Percentiles rank a stretch among this genome's conserved stretches.
These are phyloP conservation scores for Perizoma affinitatum DNA, from an alignment of 2,888 invertebrate genomes.

Conservation along the genomic window DNA sequence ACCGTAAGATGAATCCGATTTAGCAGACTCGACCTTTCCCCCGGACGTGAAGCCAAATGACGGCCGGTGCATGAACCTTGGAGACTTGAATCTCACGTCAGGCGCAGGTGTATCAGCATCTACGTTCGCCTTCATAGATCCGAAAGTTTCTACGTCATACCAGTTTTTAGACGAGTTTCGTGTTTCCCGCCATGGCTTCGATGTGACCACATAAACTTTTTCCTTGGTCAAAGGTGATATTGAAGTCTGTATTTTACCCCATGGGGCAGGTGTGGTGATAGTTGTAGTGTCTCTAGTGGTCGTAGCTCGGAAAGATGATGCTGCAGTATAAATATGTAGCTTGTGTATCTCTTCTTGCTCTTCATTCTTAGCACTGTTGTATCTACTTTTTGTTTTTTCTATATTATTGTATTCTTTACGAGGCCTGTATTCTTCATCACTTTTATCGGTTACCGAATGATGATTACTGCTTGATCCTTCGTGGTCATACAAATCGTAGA, in stretches of 20 bases:
- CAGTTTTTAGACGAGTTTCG: conserved; percentile 58
- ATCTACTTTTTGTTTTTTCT: conserved; percentile 59
- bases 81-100: conserved; percentile 72
- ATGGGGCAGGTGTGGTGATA: conserved; percentile 79
- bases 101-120: conserved; percentile 55
- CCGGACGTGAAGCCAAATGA: conserved; percentile 76
- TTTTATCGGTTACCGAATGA: conserved; percentile 66
- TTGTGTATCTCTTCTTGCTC: conserved; percentile 59
- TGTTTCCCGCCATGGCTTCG: conserved; percentile 84
- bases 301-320: conserved; percentile 67
- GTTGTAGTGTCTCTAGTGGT: conserved; percentile 51
- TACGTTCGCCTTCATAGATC: conserved; percentile 60
- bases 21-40: conserved; percentile 58
- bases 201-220: conserved; percentile 92
- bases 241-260: conserved; percentile 88
- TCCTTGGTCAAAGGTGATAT: conserved; percentile 91
- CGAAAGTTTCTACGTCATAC: conserved; percentile 60
- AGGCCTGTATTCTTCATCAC: conserved; percentile 49
- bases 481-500: conserved; percentile 74
- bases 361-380: conserved; percentile 56
- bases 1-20: conserved; percentile 66
- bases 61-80: conserved; percentile 84
- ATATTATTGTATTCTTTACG: conserved; percentile 68
- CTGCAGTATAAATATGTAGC: conserved; percentile 71
- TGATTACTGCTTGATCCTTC: conserved; percentile 77